phyloP scores from a whole-genome alignment of 2,113 vertebrate species.

The Oryzias curvinotus region DNA sequence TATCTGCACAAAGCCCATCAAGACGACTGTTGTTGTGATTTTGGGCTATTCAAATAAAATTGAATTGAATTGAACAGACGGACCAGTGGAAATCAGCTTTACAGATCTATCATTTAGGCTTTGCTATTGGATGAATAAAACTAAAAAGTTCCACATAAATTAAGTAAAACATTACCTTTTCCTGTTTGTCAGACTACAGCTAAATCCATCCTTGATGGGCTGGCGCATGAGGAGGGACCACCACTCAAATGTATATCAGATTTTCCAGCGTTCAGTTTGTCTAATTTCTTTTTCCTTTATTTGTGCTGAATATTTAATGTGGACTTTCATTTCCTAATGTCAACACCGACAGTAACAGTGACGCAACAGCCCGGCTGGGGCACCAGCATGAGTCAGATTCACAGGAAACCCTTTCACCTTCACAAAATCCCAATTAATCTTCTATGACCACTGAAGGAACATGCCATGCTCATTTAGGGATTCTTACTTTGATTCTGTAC shows the following conservation, averaged over 20 bases:
- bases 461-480: too few relatives aligned
- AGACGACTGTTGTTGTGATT: too few relatives aligned
- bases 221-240: constrained; percentile 19
- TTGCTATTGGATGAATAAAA: not conserved
- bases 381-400: constrained; percentile 24
- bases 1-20: too few relatives aligned
- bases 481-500: too few relatives aligned
- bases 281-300: constrained; percentile 8
- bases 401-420: not conserved
- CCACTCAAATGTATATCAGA: constrained; percentile 23
- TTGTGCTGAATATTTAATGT: constrained; percentile 42
- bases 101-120: too few relatives aligned
- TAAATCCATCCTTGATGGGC: not conserved
- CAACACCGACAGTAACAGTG: constrained; percentile 42
- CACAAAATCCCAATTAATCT: not conserved
- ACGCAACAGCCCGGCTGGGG: constrained; percentile 17
- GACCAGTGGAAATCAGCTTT: too few relatives aligned
- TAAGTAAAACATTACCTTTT: not conserved
- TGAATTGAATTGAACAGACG: too few relatives aligned
- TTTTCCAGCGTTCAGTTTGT: constrained; percentile 17
- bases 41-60: too few relatives aligned
- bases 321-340: constrained; percentile 46
- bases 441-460: too few relatives aligned
- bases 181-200: constrained; percentile 5
- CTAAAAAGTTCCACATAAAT: not conserved